A percentile compares a stretch with the other conserved stretches of the same genome.
phyloP scores from a whole-genome alignment of 2,113 vertebrate species.

The Mionectes macconnelli region DNA sequence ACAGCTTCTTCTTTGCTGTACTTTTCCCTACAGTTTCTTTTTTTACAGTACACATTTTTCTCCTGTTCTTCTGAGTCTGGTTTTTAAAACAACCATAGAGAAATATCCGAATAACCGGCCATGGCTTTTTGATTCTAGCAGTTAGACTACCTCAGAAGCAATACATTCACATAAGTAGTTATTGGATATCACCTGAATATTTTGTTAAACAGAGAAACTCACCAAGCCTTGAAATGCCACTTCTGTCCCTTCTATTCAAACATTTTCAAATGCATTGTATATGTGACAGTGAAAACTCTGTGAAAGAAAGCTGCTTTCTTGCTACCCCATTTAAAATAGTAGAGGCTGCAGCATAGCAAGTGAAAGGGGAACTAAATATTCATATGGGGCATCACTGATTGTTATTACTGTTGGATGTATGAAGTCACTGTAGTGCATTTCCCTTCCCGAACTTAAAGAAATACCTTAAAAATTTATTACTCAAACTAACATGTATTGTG shows the following conservation, averaged over 20 bases:
- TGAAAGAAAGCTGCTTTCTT: background rate
- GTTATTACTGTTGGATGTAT: background rate
- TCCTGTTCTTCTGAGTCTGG: background rate
- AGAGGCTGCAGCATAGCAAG: background rate
- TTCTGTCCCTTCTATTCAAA: background rate
- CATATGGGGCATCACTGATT: background rate
- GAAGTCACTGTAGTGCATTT: constrained; percentile 21
- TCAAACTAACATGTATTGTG: background rate
- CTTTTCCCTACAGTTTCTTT: background rate
- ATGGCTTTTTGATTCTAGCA: background rate
- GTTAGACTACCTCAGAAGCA: background rate
- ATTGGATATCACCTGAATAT: background rate
- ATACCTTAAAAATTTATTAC: background rate
- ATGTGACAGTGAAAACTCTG: background rate
- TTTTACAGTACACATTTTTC: background rate
- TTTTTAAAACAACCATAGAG: background rate
- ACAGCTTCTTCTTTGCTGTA: background rate
- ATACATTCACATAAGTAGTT: background rate
- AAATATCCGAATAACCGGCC: background rate
- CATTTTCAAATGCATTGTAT: background rate
- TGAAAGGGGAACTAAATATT: constrained; percentile 22
- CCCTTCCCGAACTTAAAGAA: background rate
- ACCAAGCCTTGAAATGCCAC: background rate
- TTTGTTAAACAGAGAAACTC: background rate
- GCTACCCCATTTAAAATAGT: background rate